Percentiles rank a stretch among this genome's conserved stretches.
These are phyloP conservation scores for Whitmania pigra DNA, from an alignment of 1,140 invertebrate genomes.

Conservation along the genomic window DNA sequence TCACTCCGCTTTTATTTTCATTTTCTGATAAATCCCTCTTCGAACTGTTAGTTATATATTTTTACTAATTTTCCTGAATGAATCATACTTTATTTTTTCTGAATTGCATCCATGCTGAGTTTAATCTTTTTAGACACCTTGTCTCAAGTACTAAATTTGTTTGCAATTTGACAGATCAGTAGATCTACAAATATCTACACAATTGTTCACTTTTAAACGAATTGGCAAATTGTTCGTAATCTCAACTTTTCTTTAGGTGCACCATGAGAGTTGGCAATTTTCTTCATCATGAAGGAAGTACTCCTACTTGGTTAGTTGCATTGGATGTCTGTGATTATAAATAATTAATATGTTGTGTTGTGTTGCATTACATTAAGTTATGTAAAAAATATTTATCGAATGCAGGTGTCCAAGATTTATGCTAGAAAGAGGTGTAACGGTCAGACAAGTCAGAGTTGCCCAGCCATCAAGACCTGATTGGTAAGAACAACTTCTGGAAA, in stretches of 20 bases:
- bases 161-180: not conserved
- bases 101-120: not conserved
- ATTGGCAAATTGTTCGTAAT: not conserved
- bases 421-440: constrained; percentile 59
- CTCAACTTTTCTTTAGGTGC: constrained; percentile 36
- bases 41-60: constrained; percentile 32
- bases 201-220: not conserved
- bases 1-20: constrained; percentile 82
- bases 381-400: constrained; percentile 11
- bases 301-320: constrained; percentile 34
- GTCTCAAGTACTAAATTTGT: not conserved
- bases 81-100: not conserved
- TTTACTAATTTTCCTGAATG: too few relatives aligned
- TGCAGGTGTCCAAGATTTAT: constrained; percentile 67
- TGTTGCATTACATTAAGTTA: too few relatives aligned
- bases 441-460: constrained; percentile 53
- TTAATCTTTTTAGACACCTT: not conserved
- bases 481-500: constrained; percentile 31
- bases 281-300: constrained; percentile 32
- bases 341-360: too few relatives aligned
- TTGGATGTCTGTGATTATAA: not conserved
- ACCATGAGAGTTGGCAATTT: constrained; percentile 59
- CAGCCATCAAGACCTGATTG: constrained; percentile 53
- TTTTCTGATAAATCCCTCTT: constrained; percentile 71
- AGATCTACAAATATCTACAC: too few relatives aligned